Evolutionary conservation across 2,888 invertebrate genomes (phyloP).

Genomic region (Eucriotettix oculatus): DNA sequence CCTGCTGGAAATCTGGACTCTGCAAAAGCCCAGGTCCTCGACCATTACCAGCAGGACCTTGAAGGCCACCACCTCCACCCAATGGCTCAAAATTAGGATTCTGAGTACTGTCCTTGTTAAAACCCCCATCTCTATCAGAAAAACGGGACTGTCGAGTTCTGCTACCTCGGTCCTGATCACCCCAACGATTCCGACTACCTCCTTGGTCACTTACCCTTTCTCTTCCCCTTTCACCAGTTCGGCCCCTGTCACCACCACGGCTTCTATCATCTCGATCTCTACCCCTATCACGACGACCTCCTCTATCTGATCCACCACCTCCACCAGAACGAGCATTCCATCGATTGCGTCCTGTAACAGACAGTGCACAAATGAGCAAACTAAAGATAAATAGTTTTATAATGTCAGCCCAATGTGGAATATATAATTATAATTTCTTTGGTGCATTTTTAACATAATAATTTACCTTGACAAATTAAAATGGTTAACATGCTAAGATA

Average conservation of each 20-base stretch:
- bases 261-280: background rate
- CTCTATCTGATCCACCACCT: constrained; percentile 17
- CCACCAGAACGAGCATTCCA: constrained; percentile 28
- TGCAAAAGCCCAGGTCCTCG: background rate
- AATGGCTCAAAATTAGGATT: constrained; percentile 2
- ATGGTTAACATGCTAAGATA: too few species aligned
- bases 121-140: background rate
- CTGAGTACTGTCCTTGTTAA: constrained; percentile 1
- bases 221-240: constrained; percentile 18
- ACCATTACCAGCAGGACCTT: background rate
- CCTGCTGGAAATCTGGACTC: background rate
- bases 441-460: too few species aligned
- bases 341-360: constrained; percentile 7
- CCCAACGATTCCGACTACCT: constrained; percentile 6
- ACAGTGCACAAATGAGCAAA: too few species aligned
- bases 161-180: constrained; percentile 2
- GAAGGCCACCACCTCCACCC: background rate
- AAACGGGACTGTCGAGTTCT: background rate
- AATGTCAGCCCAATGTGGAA: too few species aligned
- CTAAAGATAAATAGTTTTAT: background rate
- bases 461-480: too few species aligned
- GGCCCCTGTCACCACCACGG: constrained; percentile 1
- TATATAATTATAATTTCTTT: too few species aligned
- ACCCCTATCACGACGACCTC: constrained; percentile 18
- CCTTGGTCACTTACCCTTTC: constrained; percentile 21